phyloP scores from a whole-genome alignment of 2,888 invertebrate genomes.

The Keiferia lycopersicella region DNA sequence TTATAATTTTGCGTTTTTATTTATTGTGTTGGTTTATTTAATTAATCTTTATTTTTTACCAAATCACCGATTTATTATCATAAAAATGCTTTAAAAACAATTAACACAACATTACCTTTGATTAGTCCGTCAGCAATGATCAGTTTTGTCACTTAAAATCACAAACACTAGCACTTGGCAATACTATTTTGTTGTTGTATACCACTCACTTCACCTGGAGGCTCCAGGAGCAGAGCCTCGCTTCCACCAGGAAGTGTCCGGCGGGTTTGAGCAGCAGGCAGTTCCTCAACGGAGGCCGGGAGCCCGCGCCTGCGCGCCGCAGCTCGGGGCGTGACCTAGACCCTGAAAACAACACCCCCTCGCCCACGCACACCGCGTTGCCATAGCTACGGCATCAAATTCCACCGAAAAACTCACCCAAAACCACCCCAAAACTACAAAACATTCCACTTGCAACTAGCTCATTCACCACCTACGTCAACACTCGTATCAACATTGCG shows the following conservation, averaged over 20 bases:
- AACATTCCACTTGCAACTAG: conserved; percentile 21
- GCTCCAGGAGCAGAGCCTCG: conserved; percentile 33
- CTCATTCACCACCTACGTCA: neutral
- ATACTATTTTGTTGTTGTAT: neutral
- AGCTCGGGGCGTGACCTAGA: conserved; percentile 80
- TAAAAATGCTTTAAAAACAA: neutral
- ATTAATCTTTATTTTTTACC: neutral
- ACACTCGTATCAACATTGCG: neutral
- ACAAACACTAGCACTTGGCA: conserved; percentile 4
- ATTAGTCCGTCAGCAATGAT: neutral
- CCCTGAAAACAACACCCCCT: conserved; percentile 76
- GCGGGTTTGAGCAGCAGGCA: conserved; percentile 54
- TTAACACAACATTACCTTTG: neutral
- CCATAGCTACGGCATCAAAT: conserved; percentile 59
- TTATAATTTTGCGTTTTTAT: neutral
- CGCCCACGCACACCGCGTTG: conserved; percentile 65
- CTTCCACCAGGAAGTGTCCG: conserved; percentile 56
- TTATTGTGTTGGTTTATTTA: neutral
- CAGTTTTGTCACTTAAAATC: neutral
- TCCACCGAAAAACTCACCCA: conserved; percentile 42
- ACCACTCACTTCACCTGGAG: conserved; percentile 16
- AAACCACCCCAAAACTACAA: conserved; percentile 34
- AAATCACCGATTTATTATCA: too few species aligned
- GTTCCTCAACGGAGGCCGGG: conserved; percentile 51
- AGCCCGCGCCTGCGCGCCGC: conserved; percentile 65